Evolutionary conservation across 2,888 invertebrate genomes (phyloP).

Genomic region (Anthophora plumipes): DNA sequence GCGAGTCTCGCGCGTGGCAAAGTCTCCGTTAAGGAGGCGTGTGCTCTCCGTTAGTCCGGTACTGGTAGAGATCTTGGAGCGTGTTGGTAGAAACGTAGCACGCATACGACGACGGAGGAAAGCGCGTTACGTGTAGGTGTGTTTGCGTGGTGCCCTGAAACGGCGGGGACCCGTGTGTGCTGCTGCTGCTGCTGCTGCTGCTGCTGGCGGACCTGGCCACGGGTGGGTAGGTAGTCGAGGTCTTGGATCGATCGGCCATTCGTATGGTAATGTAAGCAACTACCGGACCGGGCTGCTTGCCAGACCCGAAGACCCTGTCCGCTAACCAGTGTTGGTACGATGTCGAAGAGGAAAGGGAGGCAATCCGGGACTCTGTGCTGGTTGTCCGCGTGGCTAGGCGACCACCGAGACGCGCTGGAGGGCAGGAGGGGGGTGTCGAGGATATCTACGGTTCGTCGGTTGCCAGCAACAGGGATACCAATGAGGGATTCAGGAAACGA

Average conservation of each 20-base stretch:
- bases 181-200: no score
- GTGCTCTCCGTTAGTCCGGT: conserved; percentile 9
- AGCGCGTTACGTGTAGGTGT: neutral
- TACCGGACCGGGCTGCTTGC: conserved; percentile 83
- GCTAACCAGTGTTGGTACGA: conserved; percentile 63
- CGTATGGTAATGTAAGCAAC: conserved; percentile 85
- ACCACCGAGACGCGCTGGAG: neutral
- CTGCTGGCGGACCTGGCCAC: conserved; percentile 39
- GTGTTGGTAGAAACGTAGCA: conserved; percentile 32
- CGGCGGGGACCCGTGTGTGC: conserved; percentile 26
- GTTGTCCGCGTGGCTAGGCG: conserved; percentile 37
- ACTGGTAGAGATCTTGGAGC: conserved; percentile 5
- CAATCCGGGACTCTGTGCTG: conserved; percentile 58
- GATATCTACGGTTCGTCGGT: conserved; percentile 65
- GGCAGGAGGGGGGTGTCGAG: conserved; percentile 26
- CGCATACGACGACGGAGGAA: conserved; percentile 9
- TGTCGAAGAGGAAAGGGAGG: conserved; percentile 68
- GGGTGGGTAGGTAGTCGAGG: conserved; percentile 71
- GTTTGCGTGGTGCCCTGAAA: conserved; percentile 17
- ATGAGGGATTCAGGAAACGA: conserved; percentile 79
- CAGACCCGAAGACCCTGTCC: conserved; percentile 76
- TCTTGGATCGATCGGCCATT: conserved; percentile 84
- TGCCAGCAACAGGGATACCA: conserved; percentile 64
- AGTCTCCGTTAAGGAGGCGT: neutral
- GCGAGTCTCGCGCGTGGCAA: conserved; percentile 11